Evolutionary conservation across 1,140 invertebrate genomes (phyloP), one percentile per base, ranked within the genome.

Genomic region (Mamestra configurata): DNA sequence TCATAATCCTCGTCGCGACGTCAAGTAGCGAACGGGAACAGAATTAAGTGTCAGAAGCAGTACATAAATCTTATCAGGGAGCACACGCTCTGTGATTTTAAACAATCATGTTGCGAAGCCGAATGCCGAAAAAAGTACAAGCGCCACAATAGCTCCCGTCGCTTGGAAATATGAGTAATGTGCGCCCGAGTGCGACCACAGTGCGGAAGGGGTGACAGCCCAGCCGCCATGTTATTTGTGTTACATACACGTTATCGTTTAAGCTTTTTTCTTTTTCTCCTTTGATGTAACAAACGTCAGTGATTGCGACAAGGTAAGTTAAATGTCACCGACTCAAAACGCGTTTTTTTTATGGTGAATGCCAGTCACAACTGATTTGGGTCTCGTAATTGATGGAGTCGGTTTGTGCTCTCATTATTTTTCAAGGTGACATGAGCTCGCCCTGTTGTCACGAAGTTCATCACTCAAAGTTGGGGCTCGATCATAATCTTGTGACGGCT

Each of bases 31-130:
- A 78, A 80, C 82, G 78, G 68, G 80, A 81, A 84, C 86, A 77
- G 85, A 87, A 87, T 87, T 82, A 85, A 85, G 84, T 87, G 86
- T 87, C 86, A 87, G 82, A 70, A 81, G 64, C 86, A 87, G 86
- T 83, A 80, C 77, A 84, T 85, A 86, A 87, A 85, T 85, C 84
- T 85, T 85, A 87, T 87, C 82, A 86, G 82, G 68, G 76, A 20
- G 82, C 79, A 83, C 83, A 81, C 85, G 85, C 80, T 81, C 82
- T 66, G 79, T 83, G 84, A 85, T 85, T 87, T 87, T 87, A 87
- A 87, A 87, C 84, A 87, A 87, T 87, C 82, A 84, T 85, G 84
- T 79, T 79, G 77, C 61, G 75, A 77, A 79, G 61, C 64, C 55
- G 66, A 80, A 79, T 82, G 57, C 68, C 73, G 75, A 71, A 82